phyloP scores from a whole-genome alignment of 2,888 invertebrate species.

The Oeneis ivallda region DNA sequence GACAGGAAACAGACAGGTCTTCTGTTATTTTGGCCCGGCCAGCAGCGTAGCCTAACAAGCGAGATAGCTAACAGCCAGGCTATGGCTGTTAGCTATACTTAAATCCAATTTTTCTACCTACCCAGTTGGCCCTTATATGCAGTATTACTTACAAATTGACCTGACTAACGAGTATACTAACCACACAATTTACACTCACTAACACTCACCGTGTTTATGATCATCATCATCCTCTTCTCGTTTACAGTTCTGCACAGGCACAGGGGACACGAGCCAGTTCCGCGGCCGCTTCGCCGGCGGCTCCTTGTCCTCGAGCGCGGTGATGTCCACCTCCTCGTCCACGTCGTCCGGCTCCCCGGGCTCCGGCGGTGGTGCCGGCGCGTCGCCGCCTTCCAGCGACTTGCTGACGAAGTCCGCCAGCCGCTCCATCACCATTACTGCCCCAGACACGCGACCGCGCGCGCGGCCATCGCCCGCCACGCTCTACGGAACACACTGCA shows the following conservation, averaged over 20 bases:
- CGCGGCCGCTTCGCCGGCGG: conserved; percentile 68
- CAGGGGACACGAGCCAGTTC: conserved; percentile 76
- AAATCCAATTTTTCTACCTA: too few species aligned
- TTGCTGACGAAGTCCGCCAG: conserved; percentile 95
- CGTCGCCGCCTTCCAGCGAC: conserved; percentile 86
- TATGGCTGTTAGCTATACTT: too few species aligned
- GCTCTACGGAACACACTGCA: conserved; percentile 65
- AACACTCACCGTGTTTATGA: conserved; percentile 66
- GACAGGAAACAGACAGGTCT: too few species aligned
- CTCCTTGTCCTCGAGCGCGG: conserved; percentile 70
- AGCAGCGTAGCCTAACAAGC: too few species aligned
- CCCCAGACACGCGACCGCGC: conserved; percentile 64
- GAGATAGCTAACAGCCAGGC: too few species aligned
- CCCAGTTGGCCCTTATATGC: too few species aligned
- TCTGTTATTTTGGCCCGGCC: too few species aligned
- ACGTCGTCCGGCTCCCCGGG: conserved; percentile 70
- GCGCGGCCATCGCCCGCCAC: conserved; percentile 70
- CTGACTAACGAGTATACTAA: too few species aligned
- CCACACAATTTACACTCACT: too few species aligned
- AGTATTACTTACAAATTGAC: too few species aligned
- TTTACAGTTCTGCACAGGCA: conserved; percentile 65
- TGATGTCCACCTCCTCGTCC: conserved; percentile 75
- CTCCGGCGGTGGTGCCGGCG: conserved; percentile 74
- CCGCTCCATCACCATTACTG: conserved; percentile 90
- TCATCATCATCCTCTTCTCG: conserved; percentile 74